Evolutionary conservation across 1,140 invertebrate species (phyloP).

Genomic region (Euura lappo): DNA sequence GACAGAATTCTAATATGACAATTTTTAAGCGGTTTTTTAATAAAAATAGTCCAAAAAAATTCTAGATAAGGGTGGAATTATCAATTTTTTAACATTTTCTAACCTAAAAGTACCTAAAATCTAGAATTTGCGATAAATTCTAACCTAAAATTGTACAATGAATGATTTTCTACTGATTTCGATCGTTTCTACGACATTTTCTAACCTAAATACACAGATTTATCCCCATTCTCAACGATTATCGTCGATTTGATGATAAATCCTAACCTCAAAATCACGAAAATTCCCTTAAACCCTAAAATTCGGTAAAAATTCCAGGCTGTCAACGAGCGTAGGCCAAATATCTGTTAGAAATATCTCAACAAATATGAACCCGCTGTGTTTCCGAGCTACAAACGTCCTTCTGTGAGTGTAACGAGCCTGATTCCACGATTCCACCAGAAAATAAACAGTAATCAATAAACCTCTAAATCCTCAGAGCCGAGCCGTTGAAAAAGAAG

Average conservation of each 20-base stretch:
- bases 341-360: conserved; percentile 34
- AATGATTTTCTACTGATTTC: too few relatives aligned
- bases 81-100: too few relatives aligned
- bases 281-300: too few relatives aligned
- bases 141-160: too few relatives aligned
- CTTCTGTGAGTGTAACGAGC: conserved; percentile 39
- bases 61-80: background rate
- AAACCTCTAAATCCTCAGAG: conserved; percentile 53
- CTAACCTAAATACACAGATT: too few relatives aligned
- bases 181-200: too few relatives aligned
- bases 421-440: background rate
- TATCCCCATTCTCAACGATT: too few relatives aligned
- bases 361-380: conserved; percentile 29
- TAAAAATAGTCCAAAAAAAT: background rate
- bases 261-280: too few relatives aligned
- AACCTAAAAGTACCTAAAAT: too few relatives aligned
- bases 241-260: too few relatives aligned
- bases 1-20: background rate
- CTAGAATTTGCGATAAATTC: too few relatives aligned
- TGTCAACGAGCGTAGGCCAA: conserved; percentile 15
- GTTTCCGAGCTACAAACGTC: conserved; percentile 33
- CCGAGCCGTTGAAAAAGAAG: conserved; percentile 88
- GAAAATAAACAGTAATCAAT: conserved; percentile 14
- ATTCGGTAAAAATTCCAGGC: conserved; percentile 20
- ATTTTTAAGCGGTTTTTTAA: too few relatives aligned